These are phyloP conservation scores for Nasua narica DNA, from an alignment of 2,797 vertebrate species.

Conservation along the genomic window DNA sequence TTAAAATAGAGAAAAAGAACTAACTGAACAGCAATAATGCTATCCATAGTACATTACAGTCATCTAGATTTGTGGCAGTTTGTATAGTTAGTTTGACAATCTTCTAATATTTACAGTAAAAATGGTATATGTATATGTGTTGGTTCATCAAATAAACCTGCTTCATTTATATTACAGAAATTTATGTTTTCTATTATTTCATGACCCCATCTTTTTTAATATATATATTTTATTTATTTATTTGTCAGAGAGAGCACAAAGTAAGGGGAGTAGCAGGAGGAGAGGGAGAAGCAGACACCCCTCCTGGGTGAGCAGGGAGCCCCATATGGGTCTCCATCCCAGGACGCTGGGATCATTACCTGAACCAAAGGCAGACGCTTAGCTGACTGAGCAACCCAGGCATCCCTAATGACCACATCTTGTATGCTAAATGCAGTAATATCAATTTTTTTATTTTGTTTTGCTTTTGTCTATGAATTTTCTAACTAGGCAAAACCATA, in stretches of 20 bases:
- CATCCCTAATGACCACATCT: neutral
- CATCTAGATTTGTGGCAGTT: neutral
- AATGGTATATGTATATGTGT: neutral
- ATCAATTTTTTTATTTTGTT: neutral
- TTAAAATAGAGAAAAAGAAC: neutral
- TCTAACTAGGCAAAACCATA: neutral
- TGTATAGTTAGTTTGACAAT: neutral
- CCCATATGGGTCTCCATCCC: too few relatives aligned
- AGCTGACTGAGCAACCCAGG: too few relatives aligned
- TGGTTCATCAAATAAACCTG: neutral
- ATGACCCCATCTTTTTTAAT: neutral
- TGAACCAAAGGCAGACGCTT: too few relatives aligned
- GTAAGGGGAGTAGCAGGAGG: too few relatives aligned
- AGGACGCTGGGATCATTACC: too few relatives aligned
- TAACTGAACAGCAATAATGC: neutral
- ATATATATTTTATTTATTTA: too few relatives aligned
- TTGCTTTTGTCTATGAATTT: slow-evolving; percentile 1
- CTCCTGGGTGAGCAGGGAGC: too few relatives aligned
- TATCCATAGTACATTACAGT: neutral
- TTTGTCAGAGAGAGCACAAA: too few relatives aligned
- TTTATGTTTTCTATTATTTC: neutral
- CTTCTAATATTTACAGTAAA: slow-evolving; percentile 10
- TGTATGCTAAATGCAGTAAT: neutral
- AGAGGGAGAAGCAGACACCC: too few relatives aligned
- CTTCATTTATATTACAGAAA: neutral